Evolutionary conservation across 2,888 invertebrate species (phyloP).

Genomic region (Hydrotaea diabolus): DNA sequence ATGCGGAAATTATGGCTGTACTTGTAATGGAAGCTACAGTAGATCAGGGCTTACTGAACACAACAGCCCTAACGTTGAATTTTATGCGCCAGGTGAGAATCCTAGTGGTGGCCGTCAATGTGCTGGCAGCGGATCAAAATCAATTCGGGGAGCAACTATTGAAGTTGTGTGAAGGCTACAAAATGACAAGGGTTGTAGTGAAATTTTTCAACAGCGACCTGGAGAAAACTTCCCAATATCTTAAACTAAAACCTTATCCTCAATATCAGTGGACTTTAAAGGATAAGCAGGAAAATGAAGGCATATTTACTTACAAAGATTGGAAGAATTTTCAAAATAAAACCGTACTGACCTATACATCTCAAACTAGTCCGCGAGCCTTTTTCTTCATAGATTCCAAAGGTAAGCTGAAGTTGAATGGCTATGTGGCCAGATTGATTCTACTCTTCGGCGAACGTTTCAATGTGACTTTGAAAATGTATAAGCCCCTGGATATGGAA

Average conservation of each 20-base stretch:
- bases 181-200: neutral
- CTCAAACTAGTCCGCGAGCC: constrained; percentile 69
- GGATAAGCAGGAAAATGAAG: neutral
- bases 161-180: neutral
- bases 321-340: neutral
- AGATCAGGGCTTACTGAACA: neutral
- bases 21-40: neutral
- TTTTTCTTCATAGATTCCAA: constrained; percentile 60
- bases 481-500: neutral
- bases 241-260: constrained; percentile 31
- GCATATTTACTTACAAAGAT: too few relatives aligned
- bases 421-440: constrained; percentile 68
- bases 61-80: neutral
- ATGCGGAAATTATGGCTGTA: neutral
- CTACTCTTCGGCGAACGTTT: constrained; percentile 65
- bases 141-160: neutral
- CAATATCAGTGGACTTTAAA: constrained; percentile 14
- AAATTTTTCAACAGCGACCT: neutral
- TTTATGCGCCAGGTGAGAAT: constrained; percentile 27
- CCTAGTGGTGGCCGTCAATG: neutral
- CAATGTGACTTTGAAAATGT: constrained; percentile 68
- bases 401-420: constrained; percentile 58
- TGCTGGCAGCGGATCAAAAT: too few relatives aligned
- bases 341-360: constrained; percentile 63
- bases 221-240: neutral